Evolutionary conservation across 2,797 vertebrate species (phyloP), one percentile per base, ranked within the genome.

Genomic region (Gymnoscopelus braueri): DNA sequence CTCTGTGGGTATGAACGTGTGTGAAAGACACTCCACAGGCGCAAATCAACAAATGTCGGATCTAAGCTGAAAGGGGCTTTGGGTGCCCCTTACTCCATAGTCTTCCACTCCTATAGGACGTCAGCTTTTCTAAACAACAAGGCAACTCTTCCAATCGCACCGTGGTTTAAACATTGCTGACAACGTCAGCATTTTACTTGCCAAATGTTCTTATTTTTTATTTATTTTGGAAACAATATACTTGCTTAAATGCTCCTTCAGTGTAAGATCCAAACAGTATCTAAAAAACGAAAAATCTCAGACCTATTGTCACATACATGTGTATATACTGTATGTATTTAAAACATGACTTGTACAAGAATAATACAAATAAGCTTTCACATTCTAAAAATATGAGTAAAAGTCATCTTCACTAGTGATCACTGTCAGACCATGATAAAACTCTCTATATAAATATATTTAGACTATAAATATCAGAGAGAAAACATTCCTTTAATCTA

Each of bases 21-120:
- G 67, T 77, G 70, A 72, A 79, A 62, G 60, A 61, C 48, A 86
- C 74, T 72, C 77, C 62, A 44, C 54, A 55, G 64, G 71, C 68
- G 79, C 26, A 57, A 13, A 23, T 48, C 6, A 77, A 76, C 61
- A 78, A 77, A 84, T 10, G 54, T 35, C 23, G 69, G 56, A 29
- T 66, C 23, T 9, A 64, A 32, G 19, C 47, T 67, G 51, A 65
- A 48, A 52, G 60, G 66, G 47, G 39, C 39, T 44, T 65, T 72
- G 48, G 60, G 65, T 60, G 49, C 65, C 10, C 2, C 70, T 70
- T 29, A 69, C 53, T 35, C 57, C 63, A 14, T 6, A 63, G 69
- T 26, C 48, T 3, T 56, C 44, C 44, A 71, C 64, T 67, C n/a
- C 54, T 23, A 29, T 54, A 7, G 3, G 12, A 52, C 4, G 47